Base-by-base conservation (phyloP, 2,797 vertebrate genomes). In the Onychomys torridus region DNA sequence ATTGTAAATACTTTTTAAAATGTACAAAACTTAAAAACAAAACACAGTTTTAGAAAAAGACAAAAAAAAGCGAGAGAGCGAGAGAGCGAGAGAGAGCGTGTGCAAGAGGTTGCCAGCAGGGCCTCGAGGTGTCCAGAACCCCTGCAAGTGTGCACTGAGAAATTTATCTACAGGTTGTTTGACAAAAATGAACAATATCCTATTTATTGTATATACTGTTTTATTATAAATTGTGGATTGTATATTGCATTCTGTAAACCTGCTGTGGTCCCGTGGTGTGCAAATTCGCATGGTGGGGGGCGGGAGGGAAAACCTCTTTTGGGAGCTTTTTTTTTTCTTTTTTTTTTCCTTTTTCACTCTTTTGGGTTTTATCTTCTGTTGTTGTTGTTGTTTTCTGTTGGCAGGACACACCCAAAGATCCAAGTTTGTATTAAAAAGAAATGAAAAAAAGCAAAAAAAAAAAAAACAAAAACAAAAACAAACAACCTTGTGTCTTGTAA, bases 1-100 rank as follows among this genome's bases (percentile, higher is more conserved):
- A 99, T 99, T 99, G 99, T 99, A 99, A 99, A 99, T 99, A 99
- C 98, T 99, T 99, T 99, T 99, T 98, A 98, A 98, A 97, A 98
- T 98, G 95, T 98, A 96, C 96, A 97, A 98, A 98, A 97, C 97
- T 97, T 97, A 98, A 97, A 97, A 96, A 97, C 95, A 98, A 97
- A 98, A 98, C 97, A 97, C 94, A 97, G 90, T 98, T 95, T 97
- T 77, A 97, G 95, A 98, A 97, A 98, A 98, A 98, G 98, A 97
- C 94, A 97, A 97, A 97, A 97, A 98, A 98, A 95, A 86, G 90
- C 69, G 93, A 95, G 97, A 89, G 97, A 93, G 96, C 78, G 97
- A 79, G 98, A 93, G 96, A 73, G 95, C 94, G 97, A 65, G 96
- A 77, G 98, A 52, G 98, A 93, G 98, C 91, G 98, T 97, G 97